Conservation (phyloP, 2,797 vertebrate genomes). For the Lophius americanus region DNA sequence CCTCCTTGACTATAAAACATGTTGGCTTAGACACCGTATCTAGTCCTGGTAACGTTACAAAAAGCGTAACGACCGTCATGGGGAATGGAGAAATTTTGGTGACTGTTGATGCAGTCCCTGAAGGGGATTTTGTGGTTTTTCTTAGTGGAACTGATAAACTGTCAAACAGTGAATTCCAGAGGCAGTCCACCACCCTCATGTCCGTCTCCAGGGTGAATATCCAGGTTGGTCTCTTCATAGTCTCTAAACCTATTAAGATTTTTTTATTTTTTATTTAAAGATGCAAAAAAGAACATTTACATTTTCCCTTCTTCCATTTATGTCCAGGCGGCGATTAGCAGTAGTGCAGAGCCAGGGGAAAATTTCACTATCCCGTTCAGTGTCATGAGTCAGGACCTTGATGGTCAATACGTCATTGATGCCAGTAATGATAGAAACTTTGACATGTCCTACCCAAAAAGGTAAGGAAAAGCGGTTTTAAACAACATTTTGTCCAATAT, state of each 20-base stretch:
- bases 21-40: slow-evolving; percentile 66
- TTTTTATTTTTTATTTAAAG: too few relatives aligned
- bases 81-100: slow-evolving; percentile 70
- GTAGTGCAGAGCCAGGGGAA: slow-evolving; percentile 71
- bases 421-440: slow-evolving; percentile 73
- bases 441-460: slow-evolving; percentile 30
- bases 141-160: slow-evolving; percentile 72
- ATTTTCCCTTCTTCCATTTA: neutral
- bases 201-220: slow-evolving; percentile 73
- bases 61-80: slow-evolving; percentile 54
- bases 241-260: too few relatives aligned
- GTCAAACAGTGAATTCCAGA: slow-evolving; percentile 71
- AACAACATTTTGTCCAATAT: neutral
- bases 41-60: slow-evolving; percentile 32
- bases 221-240: slow-evolving; percentile 57
- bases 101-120: slow-evolving; percentile 62
- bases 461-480: slow-evolving; percentile 41
- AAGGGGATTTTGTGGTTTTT: slow-evolving; percentile 74
- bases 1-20: slow-evolving; percentile 55
- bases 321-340: slow-evolving; percentile 65
- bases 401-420: slow-evolving; percentile 56
- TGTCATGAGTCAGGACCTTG: slow-evolving; percentile 61
- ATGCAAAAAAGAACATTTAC: too few relatives aligned
- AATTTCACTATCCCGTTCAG: slow-evolving; percentile 59
- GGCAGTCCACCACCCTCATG: slow-evolving; percentile 81